These are phyloP conservation scores for Tipula confusa DNA, from an alignment of 2,888 invertebrate genomes.

Conservation along the genomic window DNA sequence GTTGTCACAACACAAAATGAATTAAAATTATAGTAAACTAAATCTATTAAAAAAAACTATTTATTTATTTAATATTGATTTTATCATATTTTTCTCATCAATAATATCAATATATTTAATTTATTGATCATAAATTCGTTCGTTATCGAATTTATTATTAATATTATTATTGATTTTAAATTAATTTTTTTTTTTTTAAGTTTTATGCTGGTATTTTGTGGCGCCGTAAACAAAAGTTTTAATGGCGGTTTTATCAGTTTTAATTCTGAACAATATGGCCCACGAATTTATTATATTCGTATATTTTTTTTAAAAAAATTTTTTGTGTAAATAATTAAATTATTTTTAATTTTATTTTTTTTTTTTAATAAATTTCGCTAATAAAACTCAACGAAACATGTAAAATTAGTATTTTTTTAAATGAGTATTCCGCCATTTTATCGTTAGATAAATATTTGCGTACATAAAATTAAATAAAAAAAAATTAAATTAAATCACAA, in stretches of 20 bases:
- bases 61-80: neutral
- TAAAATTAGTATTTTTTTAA: neutral
- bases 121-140: neutral
- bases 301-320: neutral
- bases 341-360: no score
- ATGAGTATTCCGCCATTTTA: constrained; percentile 16
- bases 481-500: no score
- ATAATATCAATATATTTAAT: neutral
- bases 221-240: neutral
- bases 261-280: neutral
- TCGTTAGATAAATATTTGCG: no score
- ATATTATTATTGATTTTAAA: no score
- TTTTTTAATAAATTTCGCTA: constrained; percentile 13
- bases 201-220: neutral
- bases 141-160: neutral
- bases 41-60: neutral
- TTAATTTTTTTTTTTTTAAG: neutral
- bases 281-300: neutral
- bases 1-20: neutral
- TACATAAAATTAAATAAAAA: no score
- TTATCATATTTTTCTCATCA: neutral
- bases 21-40: neutral
- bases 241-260: neutral
- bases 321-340: no score
- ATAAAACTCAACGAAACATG: neutral